Evolutionary conservation across 2,888 invertebrate species (phyloP).

Genomic region (Notocelia uddmanniana): DNA sequence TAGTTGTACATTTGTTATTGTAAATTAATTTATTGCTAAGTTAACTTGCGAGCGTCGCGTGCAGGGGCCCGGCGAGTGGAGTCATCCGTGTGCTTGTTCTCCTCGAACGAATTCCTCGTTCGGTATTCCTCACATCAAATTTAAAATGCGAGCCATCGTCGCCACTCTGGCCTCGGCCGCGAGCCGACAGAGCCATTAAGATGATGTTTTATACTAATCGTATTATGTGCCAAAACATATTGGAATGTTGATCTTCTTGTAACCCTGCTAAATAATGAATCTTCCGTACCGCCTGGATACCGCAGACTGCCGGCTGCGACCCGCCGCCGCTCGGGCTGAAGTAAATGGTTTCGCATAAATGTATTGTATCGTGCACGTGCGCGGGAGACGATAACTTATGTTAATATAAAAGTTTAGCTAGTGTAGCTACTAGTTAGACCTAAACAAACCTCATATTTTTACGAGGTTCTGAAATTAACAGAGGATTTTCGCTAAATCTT

Average conservation of each 20-base stretch:
- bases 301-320: no score
- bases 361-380: background rate
- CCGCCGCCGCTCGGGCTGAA: background rate
- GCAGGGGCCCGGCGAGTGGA: background rate
- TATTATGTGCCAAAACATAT: constrained; percentile 59
- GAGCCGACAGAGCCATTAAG: background rate
- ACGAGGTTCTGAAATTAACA: background rate
- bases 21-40: constrained; percentile 72
- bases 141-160: background rate
- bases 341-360: background rate
- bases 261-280: constrained; percentile 34
- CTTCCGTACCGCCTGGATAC: constrained; percentile 24
- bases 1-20: constrained; percentile 60
- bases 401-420: background rate
- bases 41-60: constrained; percentile 50
- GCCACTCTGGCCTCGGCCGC: background rate
- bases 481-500: background rate
- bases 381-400: background rate
- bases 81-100: background rate
- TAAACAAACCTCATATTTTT: background rate
- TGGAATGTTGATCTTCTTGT: constrained; percentile 50
- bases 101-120: background rate
- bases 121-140: no score
- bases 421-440: background rate
- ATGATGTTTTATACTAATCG: constrained; percentile 23